Evolutionary conservation across 2,888 invertebrate species (phyloP), one percentile per base, ranked within the genome.

Genomic region (Amphimallon solstitiale): DNA sequence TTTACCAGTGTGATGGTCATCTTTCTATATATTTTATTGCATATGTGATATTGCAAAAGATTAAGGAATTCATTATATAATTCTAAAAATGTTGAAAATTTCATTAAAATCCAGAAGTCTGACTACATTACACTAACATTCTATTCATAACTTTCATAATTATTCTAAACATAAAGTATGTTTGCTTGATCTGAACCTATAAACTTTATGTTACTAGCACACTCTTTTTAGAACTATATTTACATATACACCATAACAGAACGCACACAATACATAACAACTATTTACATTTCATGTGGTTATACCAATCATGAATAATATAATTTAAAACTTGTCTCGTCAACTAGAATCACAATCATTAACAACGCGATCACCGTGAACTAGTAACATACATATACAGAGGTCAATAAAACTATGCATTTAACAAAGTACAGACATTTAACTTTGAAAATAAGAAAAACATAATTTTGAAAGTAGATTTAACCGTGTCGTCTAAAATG

Each of bases 131-230:
- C 19, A 48, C n/a, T 23, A 43, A 43, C 15, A 43, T 56, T 23
- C 29, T 38, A 40, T 19, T 5, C 14, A 21, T 40, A 19, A 17
- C 38, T 37, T 37, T 7, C 43, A 29, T 43, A 12, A 29, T 14
- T 23, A 12, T 4, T 9, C 40, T 40, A 40, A n/a, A 7, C 9
- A 29, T 56, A 40, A 15, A 7, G 19, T 37, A 54, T 21, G 37
- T 56, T 29, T 29, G 29, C 9, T 12, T 49, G 48, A 62, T 35
- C 49, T 35, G 14, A 14, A 62, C 62, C 38, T 62, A 48, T 62
- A 37, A 62, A 62, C 48, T 62, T 45, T 54, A 73, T 74, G 74
- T 75, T 76, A 75, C 75, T 74, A 75, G 75, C 74, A 63, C 76
- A 74, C 73, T 73, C 72, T 65, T 43, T 63, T 59, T 65, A 63